A percentile compares a stretch with the other conserved stretches of the same genome.
Evolutionary conservation across 2,888 invertebrate species (phyloP).

Genomic region (Amphipyra berbera): DNA sequence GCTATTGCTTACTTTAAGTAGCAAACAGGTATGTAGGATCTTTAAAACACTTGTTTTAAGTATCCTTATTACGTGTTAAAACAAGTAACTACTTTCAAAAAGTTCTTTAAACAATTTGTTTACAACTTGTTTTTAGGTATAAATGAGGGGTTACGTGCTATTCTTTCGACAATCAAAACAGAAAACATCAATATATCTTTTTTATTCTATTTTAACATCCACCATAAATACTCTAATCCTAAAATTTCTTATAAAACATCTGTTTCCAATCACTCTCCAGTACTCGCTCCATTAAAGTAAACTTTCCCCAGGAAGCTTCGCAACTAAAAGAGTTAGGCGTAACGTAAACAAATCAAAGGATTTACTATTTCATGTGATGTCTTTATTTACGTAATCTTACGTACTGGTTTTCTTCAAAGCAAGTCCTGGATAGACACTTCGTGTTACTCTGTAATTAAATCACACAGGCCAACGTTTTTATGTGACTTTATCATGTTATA

Average conservation of each 20-base stretch:
- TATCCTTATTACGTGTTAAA: too few species aligned
- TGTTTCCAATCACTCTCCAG: constrained; percentile 45
- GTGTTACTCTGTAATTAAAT: constrained; percentile 12
- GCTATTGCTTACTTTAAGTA: too few species aligned
- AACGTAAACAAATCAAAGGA: constrained; percentile 57
- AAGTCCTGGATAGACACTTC: constrained; percentile 24
- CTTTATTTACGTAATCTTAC: constrained; percentile 42
- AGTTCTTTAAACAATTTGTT: too few species aligned
- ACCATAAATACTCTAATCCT: background rate
- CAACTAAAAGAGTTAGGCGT: constrained; percentile 36
- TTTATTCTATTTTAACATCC: too few species aligned
- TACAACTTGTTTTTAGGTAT: too few species aligned
- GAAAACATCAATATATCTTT: too few species aligned
- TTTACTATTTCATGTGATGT: constrained; percentile 60
- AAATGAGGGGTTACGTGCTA: too few species aligned
- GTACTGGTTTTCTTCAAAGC: constrained; percentile 37
- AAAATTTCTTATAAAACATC: constrained; percentile 37
- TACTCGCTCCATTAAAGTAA: constrained; percentile 38
- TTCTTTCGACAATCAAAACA: too few species aligned
- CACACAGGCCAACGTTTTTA: constrained; percentile 3
- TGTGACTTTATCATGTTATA: background rate
- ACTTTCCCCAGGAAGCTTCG: constrained; percentile 50
- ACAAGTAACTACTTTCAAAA: too few species aligned
- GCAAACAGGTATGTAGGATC: too few species aligned
- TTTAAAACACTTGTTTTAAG: too few species aligned